phyloP scores from a whole-genome alignment of 2,888 invertebrate genomes.

The Nebria salina region DNA sequence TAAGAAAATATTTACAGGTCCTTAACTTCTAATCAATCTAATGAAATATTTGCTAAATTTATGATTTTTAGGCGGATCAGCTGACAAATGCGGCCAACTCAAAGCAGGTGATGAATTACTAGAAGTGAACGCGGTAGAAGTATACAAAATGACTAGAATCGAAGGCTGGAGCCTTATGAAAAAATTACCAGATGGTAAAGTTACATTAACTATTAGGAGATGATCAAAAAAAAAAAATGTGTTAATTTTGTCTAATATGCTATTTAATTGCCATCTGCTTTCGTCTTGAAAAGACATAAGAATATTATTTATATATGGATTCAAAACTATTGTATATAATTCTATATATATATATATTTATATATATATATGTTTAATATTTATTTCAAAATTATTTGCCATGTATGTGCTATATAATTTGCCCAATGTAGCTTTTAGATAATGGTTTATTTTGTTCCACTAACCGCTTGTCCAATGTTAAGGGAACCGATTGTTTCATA shows the following conservation, averaged over 20 bases:
- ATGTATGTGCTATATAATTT: neutral
- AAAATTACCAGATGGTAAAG: slow-evolving; percentile 85
- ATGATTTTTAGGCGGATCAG: slow-evolving; percentile 77
- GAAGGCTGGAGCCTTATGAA: slow-evolving; percentile 96
- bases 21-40: slow-evolving; percentile 50
- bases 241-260: slow-evolving; percentile 2
- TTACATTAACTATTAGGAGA: slow-evolving; percentile 65
- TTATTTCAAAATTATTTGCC: neutral
- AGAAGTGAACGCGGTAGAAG: slow-evolving; percentile 82
- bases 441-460: neutral
- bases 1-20: slow-evolving; percentile 95
- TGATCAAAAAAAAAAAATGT: slow-evolving; percentile 37
- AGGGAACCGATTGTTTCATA: neutral
- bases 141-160: slow-evolving; percentile 87
- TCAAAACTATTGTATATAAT: slow-evolving; percentile 16
- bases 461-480: neutral
- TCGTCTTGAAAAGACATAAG: slow-evolving; percentile 9
- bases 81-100: slow-evolving; percentile 85
- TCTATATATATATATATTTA: neutral
- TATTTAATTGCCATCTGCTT: slow-evolving; percentile 36
- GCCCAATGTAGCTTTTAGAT: neutral
- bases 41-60: neutral
- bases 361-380: neutral
- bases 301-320: slow-evolving; percentile 16
- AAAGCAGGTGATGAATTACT: slow-evolving; percentile 88